Percentiles rank a stretch among this genome's conserved stretches.
Evolutionary conservation across 2,888 invertebrate genomes (phyloP).

Genomic region (Volucella inflata): DNA sequence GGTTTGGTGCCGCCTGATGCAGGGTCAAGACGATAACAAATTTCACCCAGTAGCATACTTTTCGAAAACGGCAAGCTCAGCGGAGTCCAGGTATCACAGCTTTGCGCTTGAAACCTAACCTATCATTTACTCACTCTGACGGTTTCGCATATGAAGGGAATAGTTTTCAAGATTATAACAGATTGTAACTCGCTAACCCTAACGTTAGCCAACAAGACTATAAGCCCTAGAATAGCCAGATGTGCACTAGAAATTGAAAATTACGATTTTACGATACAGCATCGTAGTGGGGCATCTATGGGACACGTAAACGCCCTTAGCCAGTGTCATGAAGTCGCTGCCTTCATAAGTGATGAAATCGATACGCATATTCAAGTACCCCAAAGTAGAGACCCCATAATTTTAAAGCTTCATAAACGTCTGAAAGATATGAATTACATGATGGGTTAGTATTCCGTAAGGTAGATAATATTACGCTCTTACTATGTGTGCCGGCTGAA

Average conservation of each 20-base stretch:
- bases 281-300: background rate
- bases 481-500: too few species aligned
- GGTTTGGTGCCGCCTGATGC: slow-evolving; percentile 78
- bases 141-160: slow-evolving; percentile 77
- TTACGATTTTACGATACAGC: background rate
- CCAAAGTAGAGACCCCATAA: background rate
- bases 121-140: slow-evolving; percentile 77
- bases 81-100: slow-evolving; percentile 77
- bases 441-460: too few species aligned
- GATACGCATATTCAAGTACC: background rate
- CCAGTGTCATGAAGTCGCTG: too few species aligned
- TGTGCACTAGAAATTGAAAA: too few species aligned
- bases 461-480: too few species aligned
- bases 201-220: slow-evolving; percentile 76
- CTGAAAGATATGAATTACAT: too few species aligned
- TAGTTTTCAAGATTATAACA: slow-evolving; percentile 74
- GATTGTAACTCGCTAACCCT: slow-evolving; percentile 78
- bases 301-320: background rate
- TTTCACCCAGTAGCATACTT: slow-evolving; percentile 78
- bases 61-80: slow-evolving; percentile 76
- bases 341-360: too few species aligned
- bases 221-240: too few species aligned
- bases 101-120: slow-evolving; percentile 79
- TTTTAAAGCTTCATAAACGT: too few species aligned
- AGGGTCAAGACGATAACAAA: too few species aligned